Base-by-base conservation (phyloP, 2,113 vertebrate genomes). In the Phaethornis superciliosus region DNA sequence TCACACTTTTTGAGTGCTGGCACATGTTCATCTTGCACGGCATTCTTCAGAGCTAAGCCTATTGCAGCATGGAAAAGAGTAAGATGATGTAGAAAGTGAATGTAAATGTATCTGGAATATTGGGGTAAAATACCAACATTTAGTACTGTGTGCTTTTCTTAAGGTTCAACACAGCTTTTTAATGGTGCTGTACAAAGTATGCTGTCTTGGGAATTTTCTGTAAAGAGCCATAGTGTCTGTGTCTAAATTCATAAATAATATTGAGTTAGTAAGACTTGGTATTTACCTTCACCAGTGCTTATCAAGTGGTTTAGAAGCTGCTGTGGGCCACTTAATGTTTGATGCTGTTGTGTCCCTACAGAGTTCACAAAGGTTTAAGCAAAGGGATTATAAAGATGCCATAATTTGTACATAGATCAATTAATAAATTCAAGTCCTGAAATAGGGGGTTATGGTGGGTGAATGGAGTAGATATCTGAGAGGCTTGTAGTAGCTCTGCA, bases 91-190 rank as follows among this genome's bases (percentile, higher is more conserved):
- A 40, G 64, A 33, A 40, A 33, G 17, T 35, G 22, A 37, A 19
- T 81, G 7, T 71, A 52, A 54, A 2, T 49, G 4, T 56, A 15
- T 64, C 12, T 84, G 32, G 27, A 42, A 14, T 81, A 88, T 42
- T 10, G 26, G 83, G 76, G 42, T 32, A 85, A 81, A 75, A 67
- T 26, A 49, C 0, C 0, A 60, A 35, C 15, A 1, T 18, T 26
- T 76, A 35, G 12, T n/a, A 35, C 33, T 30, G 6, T 7, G 23
- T 69, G 24, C 35, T 84, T 91, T 87, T 81, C 47, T 52, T 85
- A 28, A 56, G 26, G 33, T 47, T 44, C 32, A 47, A 0, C 0
- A 2, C 14, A 85, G 30, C 13, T 74, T 93, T 93, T 46, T 81
- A 51, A 15, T 63, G 35, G 22, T 46, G 7, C 33, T 55, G 6